Conservation (phyloP, 2,113 vertebrate species). For the Coregonus clupeaformis region DNA sequence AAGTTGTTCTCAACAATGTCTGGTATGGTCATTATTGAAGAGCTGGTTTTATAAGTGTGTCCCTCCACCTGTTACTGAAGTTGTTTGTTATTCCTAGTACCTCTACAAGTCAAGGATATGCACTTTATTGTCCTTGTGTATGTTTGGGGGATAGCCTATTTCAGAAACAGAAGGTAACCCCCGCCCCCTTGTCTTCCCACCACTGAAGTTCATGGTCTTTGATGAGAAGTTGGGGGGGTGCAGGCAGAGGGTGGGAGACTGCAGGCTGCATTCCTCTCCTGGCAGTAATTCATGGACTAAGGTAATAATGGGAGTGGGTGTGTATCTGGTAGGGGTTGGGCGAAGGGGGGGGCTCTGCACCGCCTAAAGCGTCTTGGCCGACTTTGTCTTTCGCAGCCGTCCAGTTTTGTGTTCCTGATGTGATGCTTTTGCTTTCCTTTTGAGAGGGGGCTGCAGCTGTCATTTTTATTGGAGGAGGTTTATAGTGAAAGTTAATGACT, state of each 20-base stretch:
- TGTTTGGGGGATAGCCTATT: background rate
- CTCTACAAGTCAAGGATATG: background rate
- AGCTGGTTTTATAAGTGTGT: too few species aligned
- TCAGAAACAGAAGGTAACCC: too few species aligned
- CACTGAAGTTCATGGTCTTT: constrained; percentile 53
- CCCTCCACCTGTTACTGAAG: background rate
- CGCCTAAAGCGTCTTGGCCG: constrained; percentile 49
- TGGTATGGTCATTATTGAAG: too few species aligned
- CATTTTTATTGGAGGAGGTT: constrained; percentile 78
- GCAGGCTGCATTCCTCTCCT: constrained; percentile 64
- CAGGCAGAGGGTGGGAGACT: constrained; percentile 25
- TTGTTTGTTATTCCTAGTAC: background rate
- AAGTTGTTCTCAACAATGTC: too few species aligned
- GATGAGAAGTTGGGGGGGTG: constrained; percentile 55
- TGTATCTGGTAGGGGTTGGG: background rate
- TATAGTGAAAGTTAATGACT: constrained; percentile 75
- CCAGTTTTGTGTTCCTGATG: constrained; percentile 74
- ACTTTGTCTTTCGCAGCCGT: constrained; percentile 71
- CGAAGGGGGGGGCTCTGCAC: too few species aligned
- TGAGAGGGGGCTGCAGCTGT: constrained; percentile 75
- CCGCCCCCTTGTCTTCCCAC: background rate
- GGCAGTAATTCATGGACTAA: constrained; percentile 76
- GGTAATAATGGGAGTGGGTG: constrained; percentile 57
- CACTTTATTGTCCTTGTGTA: background rate
- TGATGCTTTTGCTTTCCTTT: constrained; percentile 71